Evolutionary conservation across 2,888 invertebrate genomes (phyloP).

Genomic region (Agonopterix alstromeriana): DNA sequence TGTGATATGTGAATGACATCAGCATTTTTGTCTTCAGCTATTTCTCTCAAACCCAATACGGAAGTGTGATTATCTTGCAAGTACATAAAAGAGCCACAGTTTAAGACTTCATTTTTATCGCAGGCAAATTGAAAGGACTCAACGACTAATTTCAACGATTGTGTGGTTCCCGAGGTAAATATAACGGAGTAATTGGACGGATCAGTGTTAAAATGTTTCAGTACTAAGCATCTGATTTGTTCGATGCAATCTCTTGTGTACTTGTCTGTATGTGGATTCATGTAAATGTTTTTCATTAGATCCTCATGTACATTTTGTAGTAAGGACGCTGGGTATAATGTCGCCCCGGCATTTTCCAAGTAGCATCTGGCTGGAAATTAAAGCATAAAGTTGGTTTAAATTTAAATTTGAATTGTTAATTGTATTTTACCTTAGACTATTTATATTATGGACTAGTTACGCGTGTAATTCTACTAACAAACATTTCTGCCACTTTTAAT

Average conservation of each 20-base stretch:
- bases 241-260: conserved; percentile 90
- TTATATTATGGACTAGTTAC: no score
- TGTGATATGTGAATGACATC: conserved; percentile 76
- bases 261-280: conserved; percentile 94
- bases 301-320: conserved; percentile 80
- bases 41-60: conserved; percentile 92
- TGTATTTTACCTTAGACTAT: no score
- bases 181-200: conserved; percentile 89
- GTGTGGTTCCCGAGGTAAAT: conserved; percentile 97
- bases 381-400: conserved; percentile 18
- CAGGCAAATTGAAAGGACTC: conserved; percentile 84
- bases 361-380: conserved; percentile 80
- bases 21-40: conserved; percentile 76
- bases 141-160: conserved; percentile 87
- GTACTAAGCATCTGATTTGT: conserved; percentile 87
- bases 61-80: conserved; percentile 96
- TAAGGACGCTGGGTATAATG: conserved; percentile 87
- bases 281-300: conserved; percentile 84
- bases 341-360: conserved; percentile 93
- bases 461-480: no score
- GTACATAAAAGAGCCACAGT: conserved; percentile 83
- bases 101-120: conserved; percentile 26
- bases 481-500: no score
- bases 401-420: not conserved
- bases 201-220: conserved; percentile 90